Evolutionary conservation across 2,888 invertebrate genomes (phyloP), one percentile per base, ranked within the genome.

Genomic region (Caenorhabditis sp.): DNA sequence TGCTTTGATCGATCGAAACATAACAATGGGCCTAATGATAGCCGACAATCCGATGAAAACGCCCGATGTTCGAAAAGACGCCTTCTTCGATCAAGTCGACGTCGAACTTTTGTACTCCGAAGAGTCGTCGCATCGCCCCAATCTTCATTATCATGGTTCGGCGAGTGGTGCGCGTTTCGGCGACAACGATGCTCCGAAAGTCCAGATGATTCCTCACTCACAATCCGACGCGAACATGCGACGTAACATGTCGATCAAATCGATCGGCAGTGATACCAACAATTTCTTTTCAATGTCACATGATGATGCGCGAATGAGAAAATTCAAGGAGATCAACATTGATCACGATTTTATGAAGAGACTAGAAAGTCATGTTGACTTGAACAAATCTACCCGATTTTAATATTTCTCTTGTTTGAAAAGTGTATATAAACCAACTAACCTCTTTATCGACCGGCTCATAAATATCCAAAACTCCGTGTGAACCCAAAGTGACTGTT

Each of bases 401-500:
- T n/a, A 21, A 23, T 10, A 23, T 23, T 10, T 23, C 17, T 49
- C 17, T n/a, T 3, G 4, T 14, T 4, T 49, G 17, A 14, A 14
- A 49, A 51, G 26, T 10, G 27, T 17, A 24, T 27, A 62, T n/a
- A n/a, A n/a, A n/a, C n/a, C n/a, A n/a, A n/a, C 62, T 50, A 61
- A 81, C 81, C 65, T 78, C 59, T 36, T 63, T 66, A 57, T 69
- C 64, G 24, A 83, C 62, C 2, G 80, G 80, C 8, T 74, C 61
- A 77, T 92, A 91, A 88, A 97, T 95, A 88, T 95, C 93, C 55
- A 99, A 90, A n/a, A 96, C 88, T 14, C 93, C 93, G 88, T 95
- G 94, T 0, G 95, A 94, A 0, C 95, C 95, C 82, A 95, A 92
- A 58, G 93, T 94, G 69, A 99, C 92, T 0, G 97, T 99, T 21